phyloP scores from a whole-genome alignment of 37 sponge, comb jelly and placozoan species.

The Dysidea cf. avara region DNA sequence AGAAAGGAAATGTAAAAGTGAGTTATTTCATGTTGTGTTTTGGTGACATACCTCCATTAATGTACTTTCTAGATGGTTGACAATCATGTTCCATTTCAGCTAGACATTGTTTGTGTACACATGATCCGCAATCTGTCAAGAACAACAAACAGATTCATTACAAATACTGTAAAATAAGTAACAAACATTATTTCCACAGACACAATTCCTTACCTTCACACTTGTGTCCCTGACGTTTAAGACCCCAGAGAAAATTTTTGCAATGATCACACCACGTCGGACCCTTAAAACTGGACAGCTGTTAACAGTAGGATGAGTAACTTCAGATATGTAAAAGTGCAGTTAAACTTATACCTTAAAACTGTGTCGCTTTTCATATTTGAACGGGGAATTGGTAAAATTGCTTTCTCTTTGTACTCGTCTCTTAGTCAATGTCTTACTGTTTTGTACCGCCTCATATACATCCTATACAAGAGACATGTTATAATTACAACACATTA shows the following conservation, averaged over 20 bases:
- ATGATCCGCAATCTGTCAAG: slow-evolving; percentile 60
- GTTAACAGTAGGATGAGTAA: too few species aligned
- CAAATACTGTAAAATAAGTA: background rate
- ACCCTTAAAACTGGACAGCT: slow-evolving; percentile 28
- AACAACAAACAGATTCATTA: background rate
- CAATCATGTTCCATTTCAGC: slow-evolving; percentile 43
- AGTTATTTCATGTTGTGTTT: background rate
- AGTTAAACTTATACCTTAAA: too few species aligned
- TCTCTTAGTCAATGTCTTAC: too few species aligned
- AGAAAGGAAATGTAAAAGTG: background rate
- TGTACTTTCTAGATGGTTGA: slow-evolving; percentile 42
- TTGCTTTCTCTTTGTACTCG: too few species aligned
- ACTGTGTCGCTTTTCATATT: too few species aligned
- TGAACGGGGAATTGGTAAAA: too few species aligned
- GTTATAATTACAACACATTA: too few species aligned
- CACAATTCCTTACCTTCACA: slow-evolving; percentile 67
- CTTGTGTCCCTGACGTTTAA: slow-evolving; percentile 48
- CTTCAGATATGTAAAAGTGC: too few species aligned
- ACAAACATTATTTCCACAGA: background rate
- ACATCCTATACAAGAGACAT: too few species aligned
- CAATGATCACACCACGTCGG: slow-evolving; percentile 79
- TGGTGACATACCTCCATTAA: slow-evolving; percentile 46
- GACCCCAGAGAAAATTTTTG: slow-evolving; percentile 77
- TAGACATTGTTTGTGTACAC: slow-evolving; percentile 67
- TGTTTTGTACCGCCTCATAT: too few species aligned